These are phyloP conservation scores for Meghimatium bilineatum DNA, from an alignment of 2,888 invertebrate genomes.

Conservation along the genomic window DNA sequence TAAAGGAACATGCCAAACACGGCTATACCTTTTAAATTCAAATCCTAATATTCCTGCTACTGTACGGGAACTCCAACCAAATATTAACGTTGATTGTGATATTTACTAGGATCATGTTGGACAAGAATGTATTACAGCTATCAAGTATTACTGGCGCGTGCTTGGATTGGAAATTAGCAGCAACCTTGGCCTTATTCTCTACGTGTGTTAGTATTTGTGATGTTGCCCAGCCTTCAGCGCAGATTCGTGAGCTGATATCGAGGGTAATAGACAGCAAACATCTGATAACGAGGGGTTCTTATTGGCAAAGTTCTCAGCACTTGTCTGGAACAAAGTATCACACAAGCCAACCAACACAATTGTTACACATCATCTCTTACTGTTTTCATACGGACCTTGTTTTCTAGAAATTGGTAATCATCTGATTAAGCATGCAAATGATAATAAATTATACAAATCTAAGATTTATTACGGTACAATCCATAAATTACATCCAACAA, in stretches of 20 bases:
- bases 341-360: neutral
- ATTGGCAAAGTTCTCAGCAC: neutral
- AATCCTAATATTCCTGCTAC: too few species aligned
- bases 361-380: neutral
- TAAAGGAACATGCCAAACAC: too few species aligned
- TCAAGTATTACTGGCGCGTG: constrained; percentile 3
- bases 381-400: too few species aligned
- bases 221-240: neutral
- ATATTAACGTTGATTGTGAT: neutral
- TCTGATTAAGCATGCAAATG: too few species aligned
- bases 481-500: too few species aligned
- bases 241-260: neutral
- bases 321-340: neutral
- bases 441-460: too few species aligned
- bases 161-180: neutral
- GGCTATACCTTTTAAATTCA: too few species aligned
- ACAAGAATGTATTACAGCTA: constrained; percentile 3
- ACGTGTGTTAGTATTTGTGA: neutral
- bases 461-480: too few species aligned
- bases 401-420: too few species aligned
- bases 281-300: neutral
- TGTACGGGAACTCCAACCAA: neutral
- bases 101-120: neutral
- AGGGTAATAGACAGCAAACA: constrained; percentile 25
- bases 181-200: neutral